phyloP scores from a whole-genome alignment of 2,113 vertebrate species.

The mouse (Mus musculus) region GRCm39 chr4:70828001-70828500 shows the following conservation, averaged over 20 bases:
- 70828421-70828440: conserved; percentile 67
- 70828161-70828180: background rate
- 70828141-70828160: conserved; percentile 6
- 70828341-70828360: conserved; percentile 61
- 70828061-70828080: conserved; percentile 3
- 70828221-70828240: conserved; percentile 55
- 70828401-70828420: conserved; percentile 50
- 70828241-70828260: conserved; percentile 29
- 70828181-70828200: background rate
- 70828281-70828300: background rate
- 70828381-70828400: conserved; percentile 45
- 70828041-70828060: background rate
- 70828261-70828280: conserved; percentile 21
- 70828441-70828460: conserved; percentile 68
- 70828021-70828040: conserved; percentile 47
- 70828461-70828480: conserved; percentile 55
- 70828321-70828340: conserved; percentile 14
- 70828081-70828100: background rate
- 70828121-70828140: background rate
- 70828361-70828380: conserved; percentile 32
- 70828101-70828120: background rate
- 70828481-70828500: conserved; percentile 42
- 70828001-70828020: background rate
- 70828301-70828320: background rate
- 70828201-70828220: background rate